A percentile compares a stretch with the other conserved stretches of the same genome.
Evolutionary conservation across 2,797 vertebrate genomes (phyloP).

Genomic region (Lacerta agilis): DNA sequence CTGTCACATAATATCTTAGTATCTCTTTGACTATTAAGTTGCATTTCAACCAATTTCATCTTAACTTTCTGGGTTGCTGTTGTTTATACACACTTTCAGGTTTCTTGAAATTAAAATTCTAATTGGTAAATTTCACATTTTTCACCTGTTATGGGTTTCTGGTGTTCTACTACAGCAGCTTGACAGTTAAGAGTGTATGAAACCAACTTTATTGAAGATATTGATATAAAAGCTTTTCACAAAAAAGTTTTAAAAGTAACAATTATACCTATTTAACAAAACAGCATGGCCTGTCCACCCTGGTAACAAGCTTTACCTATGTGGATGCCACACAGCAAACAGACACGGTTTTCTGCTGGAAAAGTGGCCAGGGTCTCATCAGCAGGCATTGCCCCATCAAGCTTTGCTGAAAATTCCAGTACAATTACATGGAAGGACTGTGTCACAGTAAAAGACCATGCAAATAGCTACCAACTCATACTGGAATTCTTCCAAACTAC

Average conservation of each 20-base stretch:
- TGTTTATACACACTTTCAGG: background rate
- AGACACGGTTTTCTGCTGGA: background rate
- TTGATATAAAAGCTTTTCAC: background rate
- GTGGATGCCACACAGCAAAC: background rate
- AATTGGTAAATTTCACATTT: background rate
- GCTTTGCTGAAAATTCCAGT: background rate
- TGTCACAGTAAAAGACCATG: background rate
- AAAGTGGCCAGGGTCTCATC: background rate
- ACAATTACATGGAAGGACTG: background rate
- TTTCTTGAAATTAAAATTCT: background rate
- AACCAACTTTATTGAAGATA: background rate
- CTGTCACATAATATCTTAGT: constrained; percentile 14
- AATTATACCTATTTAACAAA: background rate
- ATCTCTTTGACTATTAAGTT: background rate
- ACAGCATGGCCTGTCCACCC: background rate
- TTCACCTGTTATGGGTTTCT: background rate
- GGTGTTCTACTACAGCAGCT: background rate
- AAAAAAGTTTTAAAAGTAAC: background rate
- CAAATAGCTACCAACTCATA: background rate
- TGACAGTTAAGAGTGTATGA: too few relatives aligned
- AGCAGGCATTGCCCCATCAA: background rate
- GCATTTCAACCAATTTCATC: constrained; percentile 32
- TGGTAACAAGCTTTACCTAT: background rate
- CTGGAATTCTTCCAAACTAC: background rate
- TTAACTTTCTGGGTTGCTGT: constrained; percentile 22